Evolutionary conservation across 64 coral and sea anemone genomes (phyloP).

Genomic region (Stichodactyla helianthus): DNA sequence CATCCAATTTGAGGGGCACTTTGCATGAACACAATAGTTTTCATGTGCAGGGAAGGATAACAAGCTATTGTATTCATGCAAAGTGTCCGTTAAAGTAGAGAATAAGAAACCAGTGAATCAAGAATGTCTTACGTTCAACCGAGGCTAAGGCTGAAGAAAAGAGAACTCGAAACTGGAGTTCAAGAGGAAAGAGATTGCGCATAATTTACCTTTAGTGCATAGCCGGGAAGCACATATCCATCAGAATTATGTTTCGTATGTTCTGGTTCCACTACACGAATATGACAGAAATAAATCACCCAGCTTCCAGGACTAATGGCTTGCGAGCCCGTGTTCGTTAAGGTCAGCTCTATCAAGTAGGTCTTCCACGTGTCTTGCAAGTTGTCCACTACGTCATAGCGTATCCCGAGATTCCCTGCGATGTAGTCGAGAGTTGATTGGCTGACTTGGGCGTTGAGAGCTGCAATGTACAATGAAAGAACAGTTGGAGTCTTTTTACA

Average conservation of each 20-base stretch:
- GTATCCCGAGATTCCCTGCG: conserved; percentile 63
- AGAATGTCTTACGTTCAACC: too few relatives aligned
- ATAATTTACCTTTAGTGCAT: conserved; percentile 29
- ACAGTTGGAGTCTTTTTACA: too few relatives aligned
- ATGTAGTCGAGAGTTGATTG: conserved; percentile 83
- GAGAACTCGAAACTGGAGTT: too few relatives aligned
- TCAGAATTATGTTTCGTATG: conserved; percentile 78
- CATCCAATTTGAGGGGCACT: too few relatives aligned
- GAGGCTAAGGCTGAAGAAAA: too few relatives aligned
- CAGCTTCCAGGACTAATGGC: conserved; percentile 61
- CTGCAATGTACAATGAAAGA: neutral
- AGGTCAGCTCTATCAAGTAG: conserved; percentile 61
- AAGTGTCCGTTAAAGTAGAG: too few relatives aligned
- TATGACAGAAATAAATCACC: conserved; percentile 85
- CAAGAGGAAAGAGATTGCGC: too few relatives aligned
- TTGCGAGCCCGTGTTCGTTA: conserved; percentile 57
- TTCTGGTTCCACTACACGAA: conserved; percentile 69
- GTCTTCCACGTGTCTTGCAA: conserved; percentile 88
- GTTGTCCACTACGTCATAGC: conserved; percentile 83
- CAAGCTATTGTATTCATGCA: too few relatives aligned
- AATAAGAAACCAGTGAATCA: too few relatives aligned
- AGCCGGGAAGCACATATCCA: conserved; percentile 66
- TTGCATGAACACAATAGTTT: too few relatives aligned
- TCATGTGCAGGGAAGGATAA: too few relatives aligned
- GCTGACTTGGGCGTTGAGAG: conserved; percentile 6